Evolutionary conservation across 2,888 invertebrate genomes (phyloP).

Genomic region (Orgyia antiqua): DNA sequence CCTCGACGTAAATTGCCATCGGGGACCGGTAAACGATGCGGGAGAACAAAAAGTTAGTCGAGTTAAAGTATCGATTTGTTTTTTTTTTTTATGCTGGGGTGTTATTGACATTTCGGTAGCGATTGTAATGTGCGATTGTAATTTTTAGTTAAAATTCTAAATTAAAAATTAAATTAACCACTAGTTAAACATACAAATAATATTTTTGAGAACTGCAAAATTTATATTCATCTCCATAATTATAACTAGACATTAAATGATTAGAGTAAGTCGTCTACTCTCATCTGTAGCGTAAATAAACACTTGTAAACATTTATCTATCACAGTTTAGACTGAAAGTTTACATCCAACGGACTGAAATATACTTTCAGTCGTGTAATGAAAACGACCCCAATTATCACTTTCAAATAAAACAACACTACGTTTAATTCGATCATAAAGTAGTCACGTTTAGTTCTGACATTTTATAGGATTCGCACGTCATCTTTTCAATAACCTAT

Average conservation of each 20-base stretch:
- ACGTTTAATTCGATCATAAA: slow-evolving; percentile 16
- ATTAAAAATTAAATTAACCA: too few relatives aligned
- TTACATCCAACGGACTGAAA: slow-evolving; percentile 41
- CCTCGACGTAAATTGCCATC: slow-evolving; percentile 42
- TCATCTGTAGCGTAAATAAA: too few relatives aligned
- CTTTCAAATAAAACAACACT: slow-evolving; percentile 25
- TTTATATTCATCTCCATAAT: too few relatives aligned
- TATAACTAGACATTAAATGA: too few relatives aligned
- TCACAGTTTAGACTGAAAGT: too few relatives aligned
- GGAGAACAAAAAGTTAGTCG: slow-evolving; percentile 50
- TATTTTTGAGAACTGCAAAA: too few relatives aligned
- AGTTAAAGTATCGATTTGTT: slow-evolving; percentile 53
- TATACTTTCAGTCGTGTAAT: slow-evolving; percentile 33
- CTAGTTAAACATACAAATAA: too few relatives aligned
- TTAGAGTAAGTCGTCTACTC: too few relatives aligned
- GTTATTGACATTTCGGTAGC: slow-evolving; percentile 44
- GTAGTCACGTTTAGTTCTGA: slow-evolving; percentile 28
- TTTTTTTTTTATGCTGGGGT: slow-evolving; percentile 20
- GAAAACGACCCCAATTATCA: slow-evolving; percentile 34
- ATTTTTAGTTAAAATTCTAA: neutral
- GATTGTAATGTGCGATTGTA: slow-evolving; percentile 16
- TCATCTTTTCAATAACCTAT: slow-evolving; percentile 23
- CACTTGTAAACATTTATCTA: too few relatives aligned
- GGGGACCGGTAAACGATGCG: slow-evolving; percentile 44
- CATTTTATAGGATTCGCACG: slow-evolving; percentile 36